Evolutionary conservation across 2,888 invertebrate species (phyloP).

Genomic region (Aporophyla lueneburgensis): DNA sequence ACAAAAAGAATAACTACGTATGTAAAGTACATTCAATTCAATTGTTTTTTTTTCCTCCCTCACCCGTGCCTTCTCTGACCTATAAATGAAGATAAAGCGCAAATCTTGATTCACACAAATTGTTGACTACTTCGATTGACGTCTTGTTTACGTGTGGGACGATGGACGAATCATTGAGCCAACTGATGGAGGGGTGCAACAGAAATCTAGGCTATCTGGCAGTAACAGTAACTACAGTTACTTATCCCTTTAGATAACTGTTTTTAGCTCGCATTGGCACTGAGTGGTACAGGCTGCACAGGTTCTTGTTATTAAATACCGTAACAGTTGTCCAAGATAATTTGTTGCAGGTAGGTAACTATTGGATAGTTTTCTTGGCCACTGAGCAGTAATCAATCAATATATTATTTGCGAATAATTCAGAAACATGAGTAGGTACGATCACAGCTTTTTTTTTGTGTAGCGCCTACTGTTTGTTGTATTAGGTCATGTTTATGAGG

Average conservation of each 20-base stretch:
- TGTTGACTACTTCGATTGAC: conserved; percentile 31
- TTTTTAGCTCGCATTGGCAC: neutral
- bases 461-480: neutral
- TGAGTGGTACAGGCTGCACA: neutral
- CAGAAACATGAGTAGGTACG: neutral
- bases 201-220: neutral
- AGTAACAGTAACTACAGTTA: neutral
- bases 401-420: conserved; percentile 11
- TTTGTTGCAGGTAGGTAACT: neutral
- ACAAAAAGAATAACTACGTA: neutral
- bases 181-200: conserved; percentile 3
- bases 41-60: neutral
- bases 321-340: neutral
- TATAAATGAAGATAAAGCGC: conserved; percentile 40
- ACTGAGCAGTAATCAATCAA: neutral
- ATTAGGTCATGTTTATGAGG: neutral
- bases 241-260: conserved; percentile 1
- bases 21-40: neutral
- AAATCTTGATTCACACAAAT: conserved; percentile 23
- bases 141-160: conserved; percentile 33
- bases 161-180: neutral
- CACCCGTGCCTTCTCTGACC: conserved; percentile 45
- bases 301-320: neutral
- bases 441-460: neutral
- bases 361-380: neutral